Evolutionary conservation across 2,888 invertebrate species (phyloP).

Genomic region (Siphonodentalium dalli): DNA sequence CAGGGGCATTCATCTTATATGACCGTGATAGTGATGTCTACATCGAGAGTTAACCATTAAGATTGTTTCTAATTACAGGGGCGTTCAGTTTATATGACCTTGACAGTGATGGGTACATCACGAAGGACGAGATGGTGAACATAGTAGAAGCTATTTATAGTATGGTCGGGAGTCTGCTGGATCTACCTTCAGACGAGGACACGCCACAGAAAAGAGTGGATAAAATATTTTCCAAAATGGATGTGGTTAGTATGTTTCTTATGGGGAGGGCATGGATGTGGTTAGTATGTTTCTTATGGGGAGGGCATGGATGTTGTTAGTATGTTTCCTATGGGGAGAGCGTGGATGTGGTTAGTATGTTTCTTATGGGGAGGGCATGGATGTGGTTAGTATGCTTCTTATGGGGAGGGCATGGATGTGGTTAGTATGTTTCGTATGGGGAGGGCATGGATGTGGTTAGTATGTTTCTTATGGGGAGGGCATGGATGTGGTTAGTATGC

Average conservation of each 20-base stretch:
- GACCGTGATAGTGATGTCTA: not conserved
- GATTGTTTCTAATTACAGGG: constrained; percentile 65
- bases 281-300: too few species aligned
- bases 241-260: constrained; percentile 57
- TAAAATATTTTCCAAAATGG: constrained; percentile 68
- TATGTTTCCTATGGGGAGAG: too few species aligned
- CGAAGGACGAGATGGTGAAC: constrained; percentile 65
- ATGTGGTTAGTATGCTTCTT: too few species aligned
- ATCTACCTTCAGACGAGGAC: constrained; percentile 67
- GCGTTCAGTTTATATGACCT: constrained; percentile 68
- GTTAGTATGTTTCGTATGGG: too few species aligned
- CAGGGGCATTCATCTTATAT: not conserved
- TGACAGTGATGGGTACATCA: constrained; percentile 68
- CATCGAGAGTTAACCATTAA: not conserved
- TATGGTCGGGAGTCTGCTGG: constrained; percentile 67
- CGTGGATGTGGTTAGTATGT: too few species aligned
- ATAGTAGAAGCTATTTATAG: constrained; percentile 67
- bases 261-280: too few species aligned
- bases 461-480: too few species aligned
- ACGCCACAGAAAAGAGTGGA: constrained; percentile 67
- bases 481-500: too few species aligned
- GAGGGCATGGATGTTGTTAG: too few species aligned
- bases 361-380: too few species aligned
- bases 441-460: too few species aligned
- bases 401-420: too few species aligned